These are phyloP conservation scores for Dromiciops gliroides DNA, from an alignment of 2,113 vertebrate species.

Conservation along the genomic window DNA sequence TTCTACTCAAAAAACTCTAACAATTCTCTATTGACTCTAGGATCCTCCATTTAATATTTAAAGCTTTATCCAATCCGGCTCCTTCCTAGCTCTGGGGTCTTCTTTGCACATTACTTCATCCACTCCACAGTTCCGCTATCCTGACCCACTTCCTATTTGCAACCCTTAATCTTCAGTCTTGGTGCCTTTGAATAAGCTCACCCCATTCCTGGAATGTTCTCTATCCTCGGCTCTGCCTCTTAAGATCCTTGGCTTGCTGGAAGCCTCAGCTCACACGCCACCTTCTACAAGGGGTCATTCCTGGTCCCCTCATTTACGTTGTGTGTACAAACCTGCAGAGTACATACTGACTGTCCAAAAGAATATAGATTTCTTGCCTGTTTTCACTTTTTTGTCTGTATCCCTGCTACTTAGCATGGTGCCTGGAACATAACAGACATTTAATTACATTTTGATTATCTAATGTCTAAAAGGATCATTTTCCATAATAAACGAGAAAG, in stretches of 20 bases:
- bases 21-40: neutral
- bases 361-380: neutral
- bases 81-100: neutral
- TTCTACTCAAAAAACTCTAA: neutral
- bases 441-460: neutral
- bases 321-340: neutral
- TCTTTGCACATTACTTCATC: neutral
- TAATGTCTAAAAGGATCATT: neutral
- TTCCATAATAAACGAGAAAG: constrained; percentile 22
- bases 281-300: neutral
- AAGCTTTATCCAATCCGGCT: neutral
- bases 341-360: neutral
- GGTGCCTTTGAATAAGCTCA: neutral
- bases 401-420: neutral
- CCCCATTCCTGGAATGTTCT: neutral
- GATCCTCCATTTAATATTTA: neutral
- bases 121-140: neutral
- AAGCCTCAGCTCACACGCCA: neutral
- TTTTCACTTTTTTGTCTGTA: neutral
- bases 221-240: neutral
- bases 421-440: neutral
- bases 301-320: neutral
- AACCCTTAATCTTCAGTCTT: neutral
- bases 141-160: neutral
- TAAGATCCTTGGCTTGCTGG: neutral